Percentiles rank a stretch among this genome's conserved stretches.
These are phyloP conservation scores for Potamarius usumacintae DNA, from an alignment of 2,113 vertebrate species.

Conservation along the genomic window DNA sequence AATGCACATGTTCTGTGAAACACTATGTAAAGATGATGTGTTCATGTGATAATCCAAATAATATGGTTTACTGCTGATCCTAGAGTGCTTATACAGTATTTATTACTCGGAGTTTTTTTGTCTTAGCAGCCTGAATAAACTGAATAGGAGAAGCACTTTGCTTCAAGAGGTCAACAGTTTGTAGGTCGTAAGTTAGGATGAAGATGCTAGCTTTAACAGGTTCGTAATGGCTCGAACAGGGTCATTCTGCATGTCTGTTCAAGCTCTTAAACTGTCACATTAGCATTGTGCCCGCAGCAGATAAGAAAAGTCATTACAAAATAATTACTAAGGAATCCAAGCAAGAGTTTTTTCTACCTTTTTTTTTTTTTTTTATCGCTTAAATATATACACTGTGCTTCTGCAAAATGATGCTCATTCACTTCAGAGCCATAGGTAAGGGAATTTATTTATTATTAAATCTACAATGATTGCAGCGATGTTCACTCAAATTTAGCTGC, in stretches of 20 bases:
- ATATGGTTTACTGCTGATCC: not conserved
- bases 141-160: not conserved
- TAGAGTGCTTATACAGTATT: not conserved
- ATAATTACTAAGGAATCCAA: constrained; percentile 5
- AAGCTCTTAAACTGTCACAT: constrained; percentile 59
- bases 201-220: constrained; percentile 10
- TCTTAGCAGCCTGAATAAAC: not conserved
- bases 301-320: constrained; percentile 59
- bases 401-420: not conserved
- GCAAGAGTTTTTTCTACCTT: not conserved
- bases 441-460: not conserved
- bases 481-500: constrained; percentile 48
- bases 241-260: constrained; percentile 37
- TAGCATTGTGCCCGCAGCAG: constrained; percentile 44
- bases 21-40: not conserved
- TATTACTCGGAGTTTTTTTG: not conserved
- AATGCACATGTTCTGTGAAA: constrained; percentile 14
- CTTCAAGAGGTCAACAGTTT: not conserved
- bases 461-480: not conserved
- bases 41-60: not conserved
- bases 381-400: not conserved
- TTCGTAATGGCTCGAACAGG: constrained; percentile 40
- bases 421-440: too few species aligned
- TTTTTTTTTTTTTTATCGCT: not conserved
- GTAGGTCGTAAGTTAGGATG: not conserved